phyloP scores from a whole-genome alignment of 2,797 vertebrate species.

The Enteromius unitaeniatus region DNA sequence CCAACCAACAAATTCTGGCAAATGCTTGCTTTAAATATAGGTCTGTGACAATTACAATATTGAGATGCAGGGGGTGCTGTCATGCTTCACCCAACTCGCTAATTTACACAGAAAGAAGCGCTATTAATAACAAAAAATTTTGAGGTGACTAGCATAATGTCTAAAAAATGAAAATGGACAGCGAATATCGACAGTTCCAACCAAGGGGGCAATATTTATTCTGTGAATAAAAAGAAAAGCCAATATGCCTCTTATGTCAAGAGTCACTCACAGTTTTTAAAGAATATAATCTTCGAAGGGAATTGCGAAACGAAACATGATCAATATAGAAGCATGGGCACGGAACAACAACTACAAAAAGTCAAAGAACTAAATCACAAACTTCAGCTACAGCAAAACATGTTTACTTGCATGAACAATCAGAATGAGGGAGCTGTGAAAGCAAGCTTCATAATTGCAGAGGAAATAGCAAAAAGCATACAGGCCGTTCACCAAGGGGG shows the following conservation, averaged over 20 bases:
- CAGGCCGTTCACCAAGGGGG: too few species aligned
- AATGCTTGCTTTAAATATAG: too few species aligned
- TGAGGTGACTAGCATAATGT: not conserved
- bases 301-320: not conserved
- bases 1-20: too few species aligned
- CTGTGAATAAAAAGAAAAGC: conserved; percentile 7
- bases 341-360: too few species aligned
- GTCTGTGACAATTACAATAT: too few species aligned
- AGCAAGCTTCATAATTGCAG: not conserved
- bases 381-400: not conserved
- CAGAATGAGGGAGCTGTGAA: not conserved
- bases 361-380: not conserved
- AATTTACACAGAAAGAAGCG: too few species aligned
- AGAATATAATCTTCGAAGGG: not conserved
- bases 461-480: not conserved
- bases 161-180: not conserved
- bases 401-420: not conserved
- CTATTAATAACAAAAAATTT: too few species aligned
- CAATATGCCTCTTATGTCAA: not conserved
- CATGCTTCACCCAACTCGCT: too few species aligned
- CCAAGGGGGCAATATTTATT: conserved; percentile 17
- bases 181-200: not conserved
- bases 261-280: not conserved
- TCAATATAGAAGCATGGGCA: too few species aligned
- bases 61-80: too few species aligned